phyloP scores from a whole-genome alignment of 2,113 vertebrate genomes.

The Passerina amoena region DNA sequence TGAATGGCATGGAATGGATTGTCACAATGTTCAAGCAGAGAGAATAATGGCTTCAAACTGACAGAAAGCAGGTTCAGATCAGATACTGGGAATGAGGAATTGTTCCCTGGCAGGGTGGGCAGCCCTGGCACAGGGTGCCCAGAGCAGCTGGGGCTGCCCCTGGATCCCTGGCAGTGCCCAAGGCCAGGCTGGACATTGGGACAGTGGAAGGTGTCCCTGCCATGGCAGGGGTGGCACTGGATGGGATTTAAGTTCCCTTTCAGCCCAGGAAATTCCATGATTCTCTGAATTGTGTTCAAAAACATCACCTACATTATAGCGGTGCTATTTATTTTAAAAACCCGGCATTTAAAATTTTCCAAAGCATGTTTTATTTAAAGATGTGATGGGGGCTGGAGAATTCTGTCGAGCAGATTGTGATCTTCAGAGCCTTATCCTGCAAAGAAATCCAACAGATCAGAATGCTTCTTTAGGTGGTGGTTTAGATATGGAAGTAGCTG shows the following conservation, averaged over 20 bases:
- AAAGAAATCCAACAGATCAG: neutral
- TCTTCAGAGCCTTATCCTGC: neutral
- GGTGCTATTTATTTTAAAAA: neutral
- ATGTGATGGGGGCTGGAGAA: neutral
- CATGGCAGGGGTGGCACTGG: neutral
- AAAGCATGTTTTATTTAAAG: neutral
- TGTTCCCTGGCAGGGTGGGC: neutral
- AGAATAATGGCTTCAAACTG: neutral
- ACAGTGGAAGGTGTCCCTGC: neutral
- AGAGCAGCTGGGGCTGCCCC: neutral
- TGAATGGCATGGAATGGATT: constrained; percentile 6
- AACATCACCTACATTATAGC: neutral
- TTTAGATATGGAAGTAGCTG: neutral
- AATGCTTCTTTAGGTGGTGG: neutral
- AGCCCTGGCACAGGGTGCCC: neutral
- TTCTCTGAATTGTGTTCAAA: neutral
- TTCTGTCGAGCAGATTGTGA: neutral
- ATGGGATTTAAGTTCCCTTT: rapidly evolving
- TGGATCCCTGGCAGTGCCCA: neutral
- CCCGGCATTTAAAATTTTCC: neutral
- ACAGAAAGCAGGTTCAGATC: neutral
- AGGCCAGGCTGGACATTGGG: neutral
- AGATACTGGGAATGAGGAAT: neutral
- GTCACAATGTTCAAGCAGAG: constrained; percentile 38
- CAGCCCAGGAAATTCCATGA: too few relatives aligned